Conservation (phyloP, 2,113 vertebrate genomes). For the Syngnathus scovelli region DNA sequence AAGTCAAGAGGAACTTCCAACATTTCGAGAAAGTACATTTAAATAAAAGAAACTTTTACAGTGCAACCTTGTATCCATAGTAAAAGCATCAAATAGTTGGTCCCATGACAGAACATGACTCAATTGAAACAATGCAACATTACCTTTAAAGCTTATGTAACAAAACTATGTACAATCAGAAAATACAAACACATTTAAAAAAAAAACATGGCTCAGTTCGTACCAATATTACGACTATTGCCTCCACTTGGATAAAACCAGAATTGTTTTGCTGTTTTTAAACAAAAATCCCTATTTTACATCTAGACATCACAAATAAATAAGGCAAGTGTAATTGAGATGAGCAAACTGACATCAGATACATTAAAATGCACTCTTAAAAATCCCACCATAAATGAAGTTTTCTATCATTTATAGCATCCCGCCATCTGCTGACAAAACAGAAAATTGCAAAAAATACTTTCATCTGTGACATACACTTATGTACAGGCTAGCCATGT, state of each 20-base stretch:
- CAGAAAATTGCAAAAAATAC: neutral
- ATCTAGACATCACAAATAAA: neutral
- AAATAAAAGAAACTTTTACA: neutral
- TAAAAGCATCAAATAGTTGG: rapidly evolving
- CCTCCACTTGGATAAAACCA: neutral
- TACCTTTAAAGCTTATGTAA: neutral
- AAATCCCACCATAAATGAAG: slow-evolving; percentile 37
- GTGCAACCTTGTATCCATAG: neutral
- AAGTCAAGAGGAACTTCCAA: slow-evolving; percentile 17
- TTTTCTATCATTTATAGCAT: slow-evolving; percentile 23
- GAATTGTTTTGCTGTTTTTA: neutral
- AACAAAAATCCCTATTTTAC: neutral
- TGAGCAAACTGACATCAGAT: slow-evolving; percentile 10
- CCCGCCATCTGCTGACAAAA: slow-evolving; percentile 12
- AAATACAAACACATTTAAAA: neutral
- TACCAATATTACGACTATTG: neutral
- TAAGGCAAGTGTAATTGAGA: slow-evolving; percentile 14
- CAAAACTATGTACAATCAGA: slow-evolving; percentile 28
- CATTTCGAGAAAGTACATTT: slow-evolving; percentile 3
- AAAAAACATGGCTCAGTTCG: neutral
- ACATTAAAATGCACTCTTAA: slow-evolving; percentile 14
- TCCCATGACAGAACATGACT: neutral
- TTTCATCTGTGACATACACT: neutral
- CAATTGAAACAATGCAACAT: slow-evolving; percentile 1
- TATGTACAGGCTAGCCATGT: slow-evolving; percentile 11